Base-by-base conservation (phyloP, 2,113 vertebrate genomes). In the Sinocyclocheilus grahami region DNA sequence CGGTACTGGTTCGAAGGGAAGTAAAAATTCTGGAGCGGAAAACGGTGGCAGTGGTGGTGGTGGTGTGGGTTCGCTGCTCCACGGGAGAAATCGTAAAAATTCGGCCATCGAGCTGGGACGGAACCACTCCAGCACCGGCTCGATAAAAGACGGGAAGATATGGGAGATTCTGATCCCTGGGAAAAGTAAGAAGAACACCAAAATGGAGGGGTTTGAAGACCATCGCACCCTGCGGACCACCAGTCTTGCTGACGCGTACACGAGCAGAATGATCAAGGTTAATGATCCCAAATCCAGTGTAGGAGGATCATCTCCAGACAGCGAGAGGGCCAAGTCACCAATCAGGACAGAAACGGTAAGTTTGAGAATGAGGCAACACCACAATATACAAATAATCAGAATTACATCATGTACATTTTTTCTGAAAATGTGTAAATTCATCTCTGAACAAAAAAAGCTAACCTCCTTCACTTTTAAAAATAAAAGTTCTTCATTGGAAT, bases 211-310 rank as follows among this genome's bases (percentile, higher is more conserved):
- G 1, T 7, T 94, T 0, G 96, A 97, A 80, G 97, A 97, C 62
- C 94, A 94, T 88, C 79, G 91, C 46, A 76, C 91, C 91, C 90
- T 91, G 30, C 93, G 92, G 87, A 95, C 92, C 53, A 91, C 93
- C 33, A 92, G 91, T 91, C 89, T 95, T 91, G 96, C 95, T 18
- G 94, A 96, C 85, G 95, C 96, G n/a, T 98, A 97, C 93, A 97
- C 96, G 91, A 97, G 95, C 94, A 95, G 98, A 84, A 97, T 99
- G 91, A 98, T 99, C 92, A 99, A 98, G 89, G 96, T 99, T 92
- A 97, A 99, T 48, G 94, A 95, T 0, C 93, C 93, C 2, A 97
- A 96, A 87, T 89, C 90, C 4, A 92, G 91, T 67, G 81, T 90
- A 0, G 91, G 89, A 7, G 92, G 93, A 82, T 86, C 91, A 2